Evolutionary conservation across 2,888 invertebrate species (phyloP).

Genomic region (Drosophila yooni): DNA sequence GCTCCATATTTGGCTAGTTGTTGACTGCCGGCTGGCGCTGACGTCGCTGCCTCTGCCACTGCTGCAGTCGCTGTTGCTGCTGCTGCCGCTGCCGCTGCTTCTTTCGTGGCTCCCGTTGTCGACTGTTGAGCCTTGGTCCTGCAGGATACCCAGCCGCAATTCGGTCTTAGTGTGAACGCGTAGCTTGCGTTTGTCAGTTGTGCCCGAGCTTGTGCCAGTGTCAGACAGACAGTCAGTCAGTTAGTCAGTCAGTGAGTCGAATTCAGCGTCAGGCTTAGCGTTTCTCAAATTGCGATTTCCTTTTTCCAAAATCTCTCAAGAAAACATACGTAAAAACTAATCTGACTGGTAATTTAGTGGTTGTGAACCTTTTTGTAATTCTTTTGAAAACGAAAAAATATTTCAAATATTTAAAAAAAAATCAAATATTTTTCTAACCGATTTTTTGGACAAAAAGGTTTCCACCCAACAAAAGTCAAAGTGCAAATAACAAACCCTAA

Average conservation of each 20-base stretch:
- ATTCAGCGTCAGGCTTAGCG: conserved; percentile 25
- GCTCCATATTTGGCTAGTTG: conserved; percentile 47
- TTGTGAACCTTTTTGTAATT: conserved; percentile 72
- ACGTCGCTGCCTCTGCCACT: conserved; percentile 27
- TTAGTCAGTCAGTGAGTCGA: conserved; percentile 29
- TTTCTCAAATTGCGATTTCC: conserved; percentile 35
- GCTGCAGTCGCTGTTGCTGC: conserved; percentile 3
- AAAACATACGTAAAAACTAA: conserved; percentile 8
- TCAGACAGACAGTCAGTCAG: conserved; percentile 54
- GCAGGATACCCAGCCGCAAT: conserved; percentile 61
- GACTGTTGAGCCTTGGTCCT: conserved; percentile 64
- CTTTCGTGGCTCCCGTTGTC: conserved; percentile 21
- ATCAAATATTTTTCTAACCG: conserved; percentile 46
- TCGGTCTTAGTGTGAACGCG: conserved; percentile 64
- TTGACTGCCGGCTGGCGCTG: conserved; percentile 68
- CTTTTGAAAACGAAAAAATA: conserved; percentile 46
- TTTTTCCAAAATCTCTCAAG: conserved; percentile 18
- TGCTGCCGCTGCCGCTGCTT: conserved; percentile 16
- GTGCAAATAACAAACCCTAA: conserved; percentile 59
- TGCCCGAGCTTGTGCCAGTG: conserved; percentile 74
- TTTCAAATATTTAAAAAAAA: conserved; percentile 16
- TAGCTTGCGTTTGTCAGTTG: conserved; percentile 71
- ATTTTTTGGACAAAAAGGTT: conserved; percentile 61
- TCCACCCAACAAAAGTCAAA: conserved; percentile 47
- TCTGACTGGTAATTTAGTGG: conserved; percentile 63